Percentiles rank a stretch among this genome's conserved stretches.
phyloP scores from a whole-genome alignment of 2,888 invertebrate genomes.

The Apamea monoglypha region DNA sequence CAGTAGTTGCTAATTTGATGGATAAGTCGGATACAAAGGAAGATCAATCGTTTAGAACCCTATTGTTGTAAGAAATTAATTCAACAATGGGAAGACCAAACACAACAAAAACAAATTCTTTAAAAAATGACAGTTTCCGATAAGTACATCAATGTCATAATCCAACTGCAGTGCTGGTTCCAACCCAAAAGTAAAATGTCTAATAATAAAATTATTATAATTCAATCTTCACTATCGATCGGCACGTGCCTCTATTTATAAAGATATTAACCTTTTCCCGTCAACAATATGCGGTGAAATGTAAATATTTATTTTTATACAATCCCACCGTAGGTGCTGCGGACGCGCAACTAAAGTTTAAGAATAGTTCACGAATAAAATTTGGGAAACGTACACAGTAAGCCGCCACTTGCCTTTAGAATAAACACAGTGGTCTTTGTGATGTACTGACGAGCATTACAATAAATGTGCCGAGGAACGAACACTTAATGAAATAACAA shows the following conservation, averaged over 20 bases:
- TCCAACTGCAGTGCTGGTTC: constrained; percentile 32
- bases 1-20: constrained; percentile 41
- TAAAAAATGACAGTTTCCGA: background rate
- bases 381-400: constrained; percentile 68
- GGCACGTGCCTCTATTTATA: constrained; percentile 76
- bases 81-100: background rate
- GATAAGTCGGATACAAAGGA: background rate
- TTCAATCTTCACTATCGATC: constrained; percentile 74
- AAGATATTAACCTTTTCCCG: constrained; percentile 85
- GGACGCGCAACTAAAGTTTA: constrained; percentile 65
- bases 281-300: constrained; percentile 83
- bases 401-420: constrained; percentile 75
- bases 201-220: constrained; percentile 70
- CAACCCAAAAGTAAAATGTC: constrained; percentile 53
- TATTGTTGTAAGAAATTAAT: background rate
- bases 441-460: constrained; percentile 81
- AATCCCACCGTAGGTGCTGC: constrained; percentile 72
- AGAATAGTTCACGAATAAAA: constrained; percentile 75
- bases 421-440: constrained; percentile 83
- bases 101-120: background rate
- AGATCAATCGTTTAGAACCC: background rate
- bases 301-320: constrained; percentile 85
- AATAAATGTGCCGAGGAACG: constrained; percentile 84
- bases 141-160: background rate
- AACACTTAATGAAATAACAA: constrained; percentile 87